Base-by-base conservation (phyloP, 2,888 invertebrate species). In the Sceliomorpha sp. region DNA sequence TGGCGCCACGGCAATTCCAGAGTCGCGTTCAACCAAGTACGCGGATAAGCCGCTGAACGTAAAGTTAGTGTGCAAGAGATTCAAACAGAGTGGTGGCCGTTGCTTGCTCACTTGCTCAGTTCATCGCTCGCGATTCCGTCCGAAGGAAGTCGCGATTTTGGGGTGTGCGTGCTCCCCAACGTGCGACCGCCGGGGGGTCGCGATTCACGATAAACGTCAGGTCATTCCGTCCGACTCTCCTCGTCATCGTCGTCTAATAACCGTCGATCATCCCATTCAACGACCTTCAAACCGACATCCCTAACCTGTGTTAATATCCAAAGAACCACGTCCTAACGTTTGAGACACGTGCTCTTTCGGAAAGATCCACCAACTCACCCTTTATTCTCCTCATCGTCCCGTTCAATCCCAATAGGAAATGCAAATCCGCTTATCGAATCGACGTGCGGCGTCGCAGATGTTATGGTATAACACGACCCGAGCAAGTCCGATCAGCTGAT, bases 1-100 rank as follows among this genome's bases (percentile, higher is more conserved):
- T 86, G 88, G 87, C 86, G 87, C 87, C 86, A 86, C 82, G 77
- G 82, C 84, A 81, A 85, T 85, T 84, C 83, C 86, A 85, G 82
- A 81, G 82, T 84, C 85, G 82, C 85, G 84, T 85, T 83, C 83
- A 83, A 81, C 84, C 80, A 83, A 83, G 83, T 81, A 77, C 78
- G 78, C 80, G 78, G 79, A 82, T 82, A 80, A 81, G 77, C 74
- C 79, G 83, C 78, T 77, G 79, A 75, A 72, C 79, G 79, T 74
- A 76, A 80, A 82, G 82, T 79, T 79, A 80, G 81, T 80, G 80
- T 75, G 80, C 76, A 74, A 74, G 73, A 76, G 81, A 78, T 79
- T 80, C 72, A 79, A 78, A 78, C 69, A 62, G 70, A 58, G 63
- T 44, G 60, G 56, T 56, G 63, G 70, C 36, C 42, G 47, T 58